Evolutionary conservation across 1,140 invertebrate species (phyloP), one percentile per base, ranked within the genome.

Genomic region (Drosophila ananassae): DNA sequence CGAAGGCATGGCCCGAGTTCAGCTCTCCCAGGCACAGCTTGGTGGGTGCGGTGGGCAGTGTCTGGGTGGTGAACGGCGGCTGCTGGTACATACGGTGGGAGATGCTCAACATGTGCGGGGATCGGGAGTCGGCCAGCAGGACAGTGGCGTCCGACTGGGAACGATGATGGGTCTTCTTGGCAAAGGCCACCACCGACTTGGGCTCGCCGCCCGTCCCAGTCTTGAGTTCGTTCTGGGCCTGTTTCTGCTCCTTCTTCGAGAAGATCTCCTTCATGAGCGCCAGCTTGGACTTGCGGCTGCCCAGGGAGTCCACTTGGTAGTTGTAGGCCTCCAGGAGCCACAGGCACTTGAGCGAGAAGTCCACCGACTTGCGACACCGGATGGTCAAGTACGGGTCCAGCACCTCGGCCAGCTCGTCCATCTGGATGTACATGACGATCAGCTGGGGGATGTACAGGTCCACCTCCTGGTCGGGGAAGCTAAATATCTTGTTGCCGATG

Each of bases 381-480:
- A 98, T 94, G 68, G 99, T 95, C 80, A 99, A 94, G 94, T 99
- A 99, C 47, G 98, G 97, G 94, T 98, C 97, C 79, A 96, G 93
- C 59, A 98, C 94, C 93, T 99, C 98, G 50, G 98, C 98, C 61
- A 99, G 95, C 90, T 99, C 98, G 78, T 96, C 96, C 95, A 99
- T 98, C 92, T 99, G 98, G 93, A 99, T 97, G 90, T 99, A 99
- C 97, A 99, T 98, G 82, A 98, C 98, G 75, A 99, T 96, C 82
- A 99, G 92, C 92, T 99, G 98, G 41, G 98, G 98, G 85, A 99
- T 94, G 93, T 99, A 99, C 92, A 99, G 98, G 93, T 99, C 98
- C 34, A 99, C 97, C 74, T 99, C 97, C 71, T 94, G 93, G 90
- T 98, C 94, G 25, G 95, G 95, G 93, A 99, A 99, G 92, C 96